Evolutionary conservation across 2,888 invertebrate species (phyloP), one percentile per base, ranked within the genome.

Genomic region (Drosophila hawaiiensis): DNA sequence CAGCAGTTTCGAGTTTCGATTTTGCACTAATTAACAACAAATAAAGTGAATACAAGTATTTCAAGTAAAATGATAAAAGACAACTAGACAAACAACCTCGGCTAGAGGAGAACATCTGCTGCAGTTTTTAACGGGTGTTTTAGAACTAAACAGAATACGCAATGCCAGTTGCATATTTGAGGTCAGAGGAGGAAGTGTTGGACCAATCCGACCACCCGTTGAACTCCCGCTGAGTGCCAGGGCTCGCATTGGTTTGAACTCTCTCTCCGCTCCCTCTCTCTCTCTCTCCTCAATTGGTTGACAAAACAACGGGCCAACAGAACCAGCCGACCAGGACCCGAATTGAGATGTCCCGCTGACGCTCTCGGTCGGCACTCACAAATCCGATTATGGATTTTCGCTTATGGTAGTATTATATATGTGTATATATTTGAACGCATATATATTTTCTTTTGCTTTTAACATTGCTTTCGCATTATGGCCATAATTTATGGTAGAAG

Each of bases 291-390:
- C 25, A 16, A 16, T 31, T 2, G 62, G 22, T 50, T 68, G 53
- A 63, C 66, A 62, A 52, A 47, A 49, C 67, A 56, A 29, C 47
- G 37, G 47, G 47, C 47, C 47, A 14, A 64, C 64, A 31, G 39
- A 55, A 33, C 31, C 66, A 61, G 33, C 19, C 41, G 49, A 43
- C 65, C 60, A 61, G 54, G 28, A 65, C 25, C 29, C 35, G 68
- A 77, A 88, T 83, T 83, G 74, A 87, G 85, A 89, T 89, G 83
- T 88, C 88, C 88, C 82, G 89, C 89, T 89, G 89, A 71, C 69
- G 79, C 70, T 80, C 71, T 65, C 47, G 55, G 58, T 43, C 41
- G 58, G 58, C 73, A 58, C 75, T 76, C 74, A 61, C 73, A 83
- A 84, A 87, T 87, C 89, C 89, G 89, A 87, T 87, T 87, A 87